Base-by-base conservation (phyloP, 2,888 invertebrate genomes). In the Sphinx pinastri region DNA sequence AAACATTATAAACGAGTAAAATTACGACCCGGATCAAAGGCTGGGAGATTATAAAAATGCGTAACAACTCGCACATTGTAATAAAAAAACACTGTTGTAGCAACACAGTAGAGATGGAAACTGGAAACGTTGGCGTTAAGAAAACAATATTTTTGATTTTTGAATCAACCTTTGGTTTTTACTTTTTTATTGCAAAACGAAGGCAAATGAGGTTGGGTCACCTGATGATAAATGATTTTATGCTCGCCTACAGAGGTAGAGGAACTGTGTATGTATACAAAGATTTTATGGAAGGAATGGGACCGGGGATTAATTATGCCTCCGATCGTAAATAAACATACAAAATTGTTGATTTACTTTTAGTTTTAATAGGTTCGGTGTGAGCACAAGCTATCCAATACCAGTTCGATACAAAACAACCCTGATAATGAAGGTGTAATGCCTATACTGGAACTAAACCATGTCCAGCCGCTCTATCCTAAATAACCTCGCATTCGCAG, bases 401-500 rank as follows among this genome's bases (percentile, higher is more conserved):
- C 8, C 19, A 55, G 3, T 16, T 63, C 49, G 49, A 49, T 19
- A 16, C 19, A 49, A 19, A 63, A 19, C 7, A 63, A 19, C 49
- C 4, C 12, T 49, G 63, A 19, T 13, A 58, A 38, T 2, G 47
- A 63, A 47, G 19, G 19, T 25, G 19, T 60, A 16, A 38, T 38
- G 3, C n/a, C 47, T 49, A 63, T 47, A 19, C 19, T 63, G 49
- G 12, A 63, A 63, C 60, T 14, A 59, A 60, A 47, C 16, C 47
- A 49, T 13, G 19, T 63, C 49, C 63, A 49, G 63, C 19, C 12
- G 19, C 19, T 45, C 60, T 47, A 47, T 52, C 13, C 16, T 12
- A 55, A 63, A 69, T 19, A 67, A 52, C 70, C 72, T 72, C 69
- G 68, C 71, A 71, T 74, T 75, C 68, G 73, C 86, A 85, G 81